Base-by-base conservation (phyloP, 2,113 vertebrate species). In the Eulacestoma nigropectus region DNA sequence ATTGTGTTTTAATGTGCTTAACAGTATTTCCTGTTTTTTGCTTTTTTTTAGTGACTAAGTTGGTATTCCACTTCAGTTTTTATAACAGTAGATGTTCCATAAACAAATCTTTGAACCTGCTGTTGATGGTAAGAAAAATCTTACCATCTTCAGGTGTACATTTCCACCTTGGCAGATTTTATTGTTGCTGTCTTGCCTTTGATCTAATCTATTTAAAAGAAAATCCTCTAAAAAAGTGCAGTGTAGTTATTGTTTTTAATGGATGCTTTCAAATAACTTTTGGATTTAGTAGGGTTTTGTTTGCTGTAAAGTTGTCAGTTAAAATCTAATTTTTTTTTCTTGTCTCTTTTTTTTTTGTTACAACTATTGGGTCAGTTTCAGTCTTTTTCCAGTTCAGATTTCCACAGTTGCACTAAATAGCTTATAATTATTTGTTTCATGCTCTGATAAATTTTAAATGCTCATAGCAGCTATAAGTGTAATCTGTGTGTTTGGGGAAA, bases 391-490 rank as follows among this genome's bases (percentile, higher is more conserved):
- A 29, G n/a, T 87, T 90, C 33, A 41, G 11, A 44, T 87, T 90
- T 88, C 63, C 50, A 32, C 50, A 88, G 25, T 37, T 88, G 35
- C 19, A 57, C 50, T 80, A 74, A 83, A 86, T 35, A 90, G 44
- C 25, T 80, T 49, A 29, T 37, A 84, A 64, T 74, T 63, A 15
- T 39, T 89, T 80, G 78, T 93, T 89, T 84, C 30, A 86, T 77
- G 67, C 79, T 92, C 68, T 77, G 85, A 86, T 92, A 84, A 77
- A 62, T 83, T 57, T 76, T 83, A 90, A 92, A 74, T 80, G 83
- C 78, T 93, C 13, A 35, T 86, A 35, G 50, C 0, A 0, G 16
- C 50, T 86, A 2, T 57, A 53, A 91, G 55, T 91, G 32, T 91
- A 41, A 53, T 76, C 32, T 67, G 11, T 91, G n/a, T 65, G 23